Conservation (phyloP, 2,888 invertebrate species). For the Agrenia bidenticulata region DNA sequence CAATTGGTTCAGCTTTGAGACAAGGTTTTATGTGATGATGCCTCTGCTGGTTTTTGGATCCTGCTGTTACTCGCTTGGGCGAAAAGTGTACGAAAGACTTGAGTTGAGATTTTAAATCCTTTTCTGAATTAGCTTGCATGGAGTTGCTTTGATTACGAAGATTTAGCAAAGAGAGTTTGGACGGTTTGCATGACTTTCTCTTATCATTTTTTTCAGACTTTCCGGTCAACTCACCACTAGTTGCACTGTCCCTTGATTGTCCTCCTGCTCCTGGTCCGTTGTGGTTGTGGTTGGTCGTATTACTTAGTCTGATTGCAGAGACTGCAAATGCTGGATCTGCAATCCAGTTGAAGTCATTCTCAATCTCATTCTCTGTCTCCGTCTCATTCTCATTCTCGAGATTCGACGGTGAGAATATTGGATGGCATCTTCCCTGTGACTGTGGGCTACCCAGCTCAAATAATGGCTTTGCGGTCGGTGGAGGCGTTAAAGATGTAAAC, state of each 20-base stretch:
- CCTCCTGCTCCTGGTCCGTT: background rate
- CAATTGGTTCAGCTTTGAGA: slow-evolving; percentile 49
- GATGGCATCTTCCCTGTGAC: background rate
- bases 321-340: slow-evolving; percentile 45
- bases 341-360: slow-evolving; percentile 36
- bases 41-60: slow-evolving; percentile 8
- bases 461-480: slow-evolving; percentile 26
- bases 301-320: slow-evolving; percentile 31
- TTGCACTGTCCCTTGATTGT: slow-evolving; percentile 1
- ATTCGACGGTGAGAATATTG: slow-evolving; percentile 16
- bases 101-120: slow-evolving; percentile 16
- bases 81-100: slow-evolving; percentile 42
- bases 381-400: slow-evolving; percentile 27
- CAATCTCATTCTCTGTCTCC: slow-evolving; percentile 26
- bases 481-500: slow-evolving; percentile 34
- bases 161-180: slow-evolving; percentile 24
- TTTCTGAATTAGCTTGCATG: background rate
- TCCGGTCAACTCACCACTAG: background rate
- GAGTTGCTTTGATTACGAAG: background rate
- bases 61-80: slow-evolving; percentile 4
- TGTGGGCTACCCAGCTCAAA: background rate
- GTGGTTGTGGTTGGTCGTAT: background rate
- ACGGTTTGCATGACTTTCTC: slow-evolving; percentile 26
- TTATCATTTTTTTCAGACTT: background rate
- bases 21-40: slow-evolving; percentile 43